phyloP scores from a whole-genome alignment of 2,113 vertebrate genomes.

The Origma solitaria region DNA sequence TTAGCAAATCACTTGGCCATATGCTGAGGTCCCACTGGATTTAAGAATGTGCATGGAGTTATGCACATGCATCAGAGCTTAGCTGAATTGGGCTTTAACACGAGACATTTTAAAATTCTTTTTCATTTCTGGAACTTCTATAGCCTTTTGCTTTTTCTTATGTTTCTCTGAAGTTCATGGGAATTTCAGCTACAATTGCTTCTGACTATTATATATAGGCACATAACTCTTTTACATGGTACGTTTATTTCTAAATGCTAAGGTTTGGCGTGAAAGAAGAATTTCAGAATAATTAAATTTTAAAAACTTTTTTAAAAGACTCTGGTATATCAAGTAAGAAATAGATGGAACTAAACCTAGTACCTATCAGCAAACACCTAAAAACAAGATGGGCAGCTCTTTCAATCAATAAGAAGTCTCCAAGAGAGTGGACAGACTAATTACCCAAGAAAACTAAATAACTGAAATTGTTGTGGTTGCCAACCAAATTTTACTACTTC shows the following conservation, averaged over 20 bases:
- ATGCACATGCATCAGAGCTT: neutral
- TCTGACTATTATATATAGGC: neutral
- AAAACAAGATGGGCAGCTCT: neutral
- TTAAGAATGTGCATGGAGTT: neutral
- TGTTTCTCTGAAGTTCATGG: neutral
- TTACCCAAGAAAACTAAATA: neutral
- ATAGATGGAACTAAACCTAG: neutral
- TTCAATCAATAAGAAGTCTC: neutral
- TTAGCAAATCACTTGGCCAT: slow-evolving; percentile 59
- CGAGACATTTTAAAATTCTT: neutral
- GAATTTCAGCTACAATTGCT: neutral
- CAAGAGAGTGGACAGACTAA: neutral
- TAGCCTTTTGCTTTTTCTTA: neutral
- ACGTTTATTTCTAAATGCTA: neutral
- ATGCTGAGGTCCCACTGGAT: slow-evolving; percentile 31
- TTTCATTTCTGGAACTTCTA: neutral
- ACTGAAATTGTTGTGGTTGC: neutral
- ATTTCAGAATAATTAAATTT: neutral
- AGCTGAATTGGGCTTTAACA: neutral
- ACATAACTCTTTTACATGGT: neutral
- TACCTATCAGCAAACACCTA: neutral
- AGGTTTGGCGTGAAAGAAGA: neutral
- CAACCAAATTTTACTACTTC: neutral
- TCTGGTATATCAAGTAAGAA: neutral
- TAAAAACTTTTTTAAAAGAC: too few species aligned